A percentile compares a stretch with the other conserved stretches of the same genome.
phyloP scores from a whole-genome alignment of 2,888 invertebrate genomes.

The Cepaea hortensis region DNA sequence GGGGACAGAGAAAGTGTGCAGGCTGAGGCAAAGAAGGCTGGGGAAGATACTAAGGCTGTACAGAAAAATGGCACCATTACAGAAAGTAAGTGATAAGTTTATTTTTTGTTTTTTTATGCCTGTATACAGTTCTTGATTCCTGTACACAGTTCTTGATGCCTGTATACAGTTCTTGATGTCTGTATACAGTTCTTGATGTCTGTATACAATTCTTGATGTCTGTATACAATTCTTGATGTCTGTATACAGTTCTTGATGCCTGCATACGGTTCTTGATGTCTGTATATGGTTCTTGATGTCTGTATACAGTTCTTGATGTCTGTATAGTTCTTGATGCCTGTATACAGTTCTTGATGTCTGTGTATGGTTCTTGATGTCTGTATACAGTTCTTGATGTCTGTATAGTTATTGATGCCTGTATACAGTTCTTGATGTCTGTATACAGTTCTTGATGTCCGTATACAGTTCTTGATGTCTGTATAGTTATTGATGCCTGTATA shows the following conservation, averaged over 20 bases:
- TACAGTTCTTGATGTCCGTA: not conserved
- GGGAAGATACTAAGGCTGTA: not conserved
- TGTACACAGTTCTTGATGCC: not conserved
- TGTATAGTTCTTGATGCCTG: no score
- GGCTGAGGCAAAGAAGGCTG: not conserved
- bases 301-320: no score
- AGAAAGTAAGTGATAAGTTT: constrained; percentile 16
- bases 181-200: not conserved
- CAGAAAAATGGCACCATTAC: not conserved
- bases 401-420: not conserved
- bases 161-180: not conserved
- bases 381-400: not conserved
- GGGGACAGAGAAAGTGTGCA: not conserved
- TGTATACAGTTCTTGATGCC: no score
- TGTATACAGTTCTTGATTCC: not conserved
- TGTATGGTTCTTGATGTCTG: no score
- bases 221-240: no score
- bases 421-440: not conserved
- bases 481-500: no score
- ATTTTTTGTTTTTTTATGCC: not conserved
- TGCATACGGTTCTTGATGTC: no score
- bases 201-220: not conserved
- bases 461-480: not conserved
- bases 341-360: no score
- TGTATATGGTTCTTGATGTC: no score